Percentiles rank a stretch among this genome's conserved stretches.
phyloP scores from a whole-genome alignment of 1,140 invertebrate genomes.

The Hypsibius dujardini region DNA sequence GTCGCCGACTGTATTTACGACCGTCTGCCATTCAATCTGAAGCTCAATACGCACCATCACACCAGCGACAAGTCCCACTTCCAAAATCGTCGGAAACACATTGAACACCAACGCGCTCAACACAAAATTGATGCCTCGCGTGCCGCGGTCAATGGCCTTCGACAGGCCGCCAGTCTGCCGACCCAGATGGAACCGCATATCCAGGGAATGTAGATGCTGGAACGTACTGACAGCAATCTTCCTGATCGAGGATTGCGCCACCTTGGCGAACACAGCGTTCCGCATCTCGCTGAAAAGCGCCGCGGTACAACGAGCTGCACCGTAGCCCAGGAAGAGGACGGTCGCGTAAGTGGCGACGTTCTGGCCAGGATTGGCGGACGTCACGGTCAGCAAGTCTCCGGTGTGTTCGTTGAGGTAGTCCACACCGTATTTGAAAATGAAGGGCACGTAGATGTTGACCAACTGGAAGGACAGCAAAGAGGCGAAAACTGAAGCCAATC shows the following conservation, averaged over 20 bases:
- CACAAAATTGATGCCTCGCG: conserved; percentile 91
- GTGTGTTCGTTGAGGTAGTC: conserved; percentile 61
- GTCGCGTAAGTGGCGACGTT: conserved; percentile 42
- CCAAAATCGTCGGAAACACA: conserved; percentile 84
- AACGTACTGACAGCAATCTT: conserved; percentile 88
- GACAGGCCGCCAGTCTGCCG: conserved; percentile 77
- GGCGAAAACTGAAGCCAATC: conserved; percentile 20
- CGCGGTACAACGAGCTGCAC: conserved; percentile 66
- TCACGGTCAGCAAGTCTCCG: conserved; percentile 32
- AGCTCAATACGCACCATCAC: conserved; percentile 64
- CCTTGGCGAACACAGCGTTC: conserved; percentile 92
- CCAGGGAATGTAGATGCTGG: conserved; percentile 79
- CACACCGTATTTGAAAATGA: conserved; percentile 81
- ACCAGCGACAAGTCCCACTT: conserved; percentile 68
- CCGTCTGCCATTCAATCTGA: no score
- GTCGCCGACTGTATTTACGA: no score
- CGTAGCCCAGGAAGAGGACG: conserved; percentile 76
- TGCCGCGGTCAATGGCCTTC: conserved; percentile 54
- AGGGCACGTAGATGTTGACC: conserved; percentile 79
- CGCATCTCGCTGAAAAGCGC: conserved; percentile 84
- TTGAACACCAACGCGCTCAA: conserved; percentile 92
- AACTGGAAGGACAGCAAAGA: conserved; percentile 41
- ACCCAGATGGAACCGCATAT: conserved; percentile 78
- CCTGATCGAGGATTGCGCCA: conserved; percentile 90
- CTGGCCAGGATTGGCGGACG: conserved; percentile 27